Conservation (phyloP, 92 coral and sea anemone genomes). For the Diadumene lineata region DNA sequence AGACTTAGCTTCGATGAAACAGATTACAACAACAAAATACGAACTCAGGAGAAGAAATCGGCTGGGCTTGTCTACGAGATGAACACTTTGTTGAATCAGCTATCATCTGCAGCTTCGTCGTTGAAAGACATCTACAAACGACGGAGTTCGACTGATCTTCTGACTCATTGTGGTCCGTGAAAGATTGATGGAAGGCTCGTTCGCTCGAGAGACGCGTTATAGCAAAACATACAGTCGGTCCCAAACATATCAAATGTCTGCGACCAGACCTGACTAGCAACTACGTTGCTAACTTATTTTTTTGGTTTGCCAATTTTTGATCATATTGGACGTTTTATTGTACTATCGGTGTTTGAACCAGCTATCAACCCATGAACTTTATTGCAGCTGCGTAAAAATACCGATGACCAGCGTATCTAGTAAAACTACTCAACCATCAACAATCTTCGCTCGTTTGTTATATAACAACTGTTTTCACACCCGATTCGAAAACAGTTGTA, state of each 20-base stretch:
- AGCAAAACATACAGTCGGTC: not conserved
- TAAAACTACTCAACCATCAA: not conserved
- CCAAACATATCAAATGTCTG: too few relatives aligned
- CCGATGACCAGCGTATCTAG: not conserved
- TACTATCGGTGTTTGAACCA: not conserved
- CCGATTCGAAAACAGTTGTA: not conserved
- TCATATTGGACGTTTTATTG: not conserved
- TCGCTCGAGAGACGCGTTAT: not conserved
- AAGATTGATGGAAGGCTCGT: not conserved
- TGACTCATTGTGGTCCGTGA: constrained; percentile 16
- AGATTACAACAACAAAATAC: constrained; percentile 51
- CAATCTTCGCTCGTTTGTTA: not conserved
- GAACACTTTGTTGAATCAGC: constrained; percentile 80
- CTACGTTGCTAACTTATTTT: too few relatives aligned
- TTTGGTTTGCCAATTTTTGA: not conserved
- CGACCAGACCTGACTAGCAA: too few relatives aligned
- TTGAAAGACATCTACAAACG: constrained; percentile 72
- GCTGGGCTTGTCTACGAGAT: constrained; percentile 80
- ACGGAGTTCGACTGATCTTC: constrained; percentile 52
- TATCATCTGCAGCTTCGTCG: constrained; percentile 77
- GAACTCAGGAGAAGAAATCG: constrained; percentile 69
- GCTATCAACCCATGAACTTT: not conserved
- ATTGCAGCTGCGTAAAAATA: too few relatives aligned
- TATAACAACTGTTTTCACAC: not conserved
- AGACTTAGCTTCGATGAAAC: constrained; percentile 50